Base-by-base conservation (phyloP, 2,888 invertebrate genomes). In the Drosophila cracens region DNA sequence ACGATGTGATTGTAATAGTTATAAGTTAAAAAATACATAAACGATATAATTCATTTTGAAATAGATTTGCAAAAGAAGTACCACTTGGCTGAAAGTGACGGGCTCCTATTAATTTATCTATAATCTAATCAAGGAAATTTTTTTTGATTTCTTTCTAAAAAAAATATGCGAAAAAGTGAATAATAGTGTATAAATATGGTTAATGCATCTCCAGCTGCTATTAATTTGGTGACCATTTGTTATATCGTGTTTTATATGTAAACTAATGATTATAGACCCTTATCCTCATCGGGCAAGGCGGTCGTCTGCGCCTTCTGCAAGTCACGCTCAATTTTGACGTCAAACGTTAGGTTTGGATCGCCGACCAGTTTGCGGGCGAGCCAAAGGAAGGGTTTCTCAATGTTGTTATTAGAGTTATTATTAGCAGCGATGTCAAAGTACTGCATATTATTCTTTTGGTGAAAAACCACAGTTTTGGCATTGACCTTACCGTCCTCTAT, bases 361-460 rank as follows among this genome's bases (percentile, higher is more conserved):
- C 99, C 99, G 91, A 99, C 98, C 91, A 99, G 94, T 93, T 99
- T 99, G 85, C 99, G 96, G 57, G 99, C 99, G 93, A 99, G 94
- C 99, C 99, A 99, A 84, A 99, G 95, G 96, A 99, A 99, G 33
- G 99, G 99, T 93, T 99, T 99, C 93, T 99, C 99, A 90, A 99
- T 99, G 95, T 99, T 99, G 95, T 99, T 99, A 94, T 99, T 99
- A 89, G 98, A 98, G 25, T 25, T 25, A 25, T 25, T 94, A 99
- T 99, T 99, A 48, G 99, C 99, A 87, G 99, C 99, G 93, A 99
- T 99, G 93, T 99, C 99, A 93, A 99, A 99, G 95, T 99, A 99
- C 98, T 99, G 99, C 79, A 99, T 94, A 93, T 99, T 99, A 96
- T 99, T 99, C 96, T 99, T 99, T 90, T 99, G 95, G 93, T 99